These are phyloP conservation scores for Dasysyrphus albostriatus DNA, from an alignment of 2,888 invertebrate species.

Conservation along the genomic window DNA sequence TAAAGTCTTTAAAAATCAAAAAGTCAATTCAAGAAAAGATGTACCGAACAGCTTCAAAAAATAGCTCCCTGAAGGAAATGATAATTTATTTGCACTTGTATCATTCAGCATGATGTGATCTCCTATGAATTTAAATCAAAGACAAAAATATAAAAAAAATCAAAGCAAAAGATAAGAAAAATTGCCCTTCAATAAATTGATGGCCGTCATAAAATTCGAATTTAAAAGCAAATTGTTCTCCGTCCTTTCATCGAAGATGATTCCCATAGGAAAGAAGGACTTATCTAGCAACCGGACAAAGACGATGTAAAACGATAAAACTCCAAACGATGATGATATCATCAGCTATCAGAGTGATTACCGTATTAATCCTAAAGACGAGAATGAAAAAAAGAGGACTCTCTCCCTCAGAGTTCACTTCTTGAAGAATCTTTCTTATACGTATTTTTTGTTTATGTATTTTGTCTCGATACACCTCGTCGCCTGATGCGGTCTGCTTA, in stretches of 20 bases:
- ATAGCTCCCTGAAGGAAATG: conserved; percentile 25
- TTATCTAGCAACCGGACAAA: background rate
- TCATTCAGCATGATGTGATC: conserved; percentile 42
- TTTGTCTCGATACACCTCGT: conserved; percentile 42
- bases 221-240: conserved; percentile 73
- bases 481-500: conserved; percentile 48
- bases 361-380: conserved; percentile 67
- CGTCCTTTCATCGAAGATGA: conserved; percentile 24
- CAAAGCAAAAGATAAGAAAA: conserved; percentile 44
- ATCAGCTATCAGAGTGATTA: conserved; percentile 75
- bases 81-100: conserved; percentile 63
- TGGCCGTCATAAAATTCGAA: conserved; percentile 74
- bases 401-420: conserved; percentile 6
- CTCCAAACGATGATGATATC: conserved; percentile 60
- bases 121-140: conserved; percentile 66
- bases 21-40: background rate
- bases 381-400: conserved; percentile 29
- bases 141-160: conserved; percentile 29
- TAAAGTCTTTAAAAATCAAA: background rate
- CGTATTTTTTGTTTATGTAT: conserved; percentile 14
- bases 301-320: conserved; percentile 49
- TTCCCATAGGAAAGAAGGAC: conserved; percentile 8
- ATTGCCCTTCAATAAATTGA: conserved; percentile 70
- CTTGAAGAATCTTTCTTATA: conserved; percentile 37
- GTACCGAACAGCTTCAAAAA: background rate